These are phyloP conservation scores for Trachelus troglodyta DNA, from an alignment of 2,888 invertebrate genomes.

Conservation along the genomic window DNA sequence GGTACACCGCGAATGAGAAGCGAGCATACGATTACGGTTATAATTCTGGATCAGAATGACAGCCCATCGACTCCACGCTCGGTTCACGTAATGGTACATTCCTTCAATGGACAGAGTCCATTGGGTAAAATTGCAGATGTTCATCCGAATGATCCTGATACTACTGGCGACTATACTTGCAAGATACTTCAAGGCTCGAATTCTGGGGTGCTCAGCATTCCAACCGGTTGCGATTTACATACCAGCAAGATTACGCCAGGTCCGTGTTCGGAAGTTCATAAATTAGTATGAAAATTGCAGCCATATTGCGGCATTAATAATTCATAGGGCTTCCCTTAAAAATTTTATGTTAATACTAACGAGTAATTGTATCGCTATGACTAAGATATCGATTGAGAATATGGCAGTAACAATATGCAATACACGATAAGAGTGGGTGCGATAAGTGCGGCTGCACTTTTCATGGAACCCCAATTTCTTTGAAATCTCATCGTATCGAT, in stretches of 20 bases:
- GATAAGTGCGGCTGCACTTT: neutral
- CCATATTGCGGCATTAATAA: slow-evolving; percentile 44
- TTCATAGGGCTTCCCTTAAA: slow-evolving; percentile 39
- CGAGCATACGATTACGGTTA: slow-evolving; percentile 80
- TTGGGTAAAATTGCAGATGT: slow-evolving; percentile 90
- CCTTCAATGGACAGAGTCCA: slow-evolving; percentile 81
- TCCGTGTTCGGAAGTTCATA: slow-evolving; percentile 44
- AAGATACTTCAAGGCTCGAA: slow-evolving; percentile 77
- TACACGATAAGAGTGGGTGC: neutral
- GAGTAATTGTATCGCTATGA: neutral
- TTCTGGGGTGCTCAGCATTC: slow-evolving; percentile 76
- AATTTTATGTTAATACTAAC: neutral
- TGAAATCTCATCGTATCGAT: slow-evolving; percentile 10
- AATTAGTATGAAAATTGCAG: slow-evolving; percentile 31
- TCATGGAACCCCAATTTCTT: neutral
- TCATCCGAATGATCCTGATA: slow-evolving; percentile 91
- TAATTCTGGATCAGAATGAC: slow-evolving; percentile 89
- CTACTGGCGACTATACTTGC: slow-evolving; percentile 90
- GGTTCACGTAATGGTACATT: slow-evolving; percentile 82
- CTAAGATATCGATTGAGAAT: neutral
- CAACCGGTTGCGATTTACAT: slow-evolving; percentile 82
- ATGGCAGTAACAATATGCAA: neutral
- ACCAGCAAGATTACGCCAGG: slow-evolving; percentile 78
- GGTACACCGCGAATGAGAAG: slow-evolving; percentile 86
- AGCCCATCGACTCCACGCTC: slow-evolving; percentile 87